These are phyloP conservation scores for Hepsetus odoe DNA, from an alignment of 2,113 vertebrate genomes.

Conservation along the genomic window DNA sequence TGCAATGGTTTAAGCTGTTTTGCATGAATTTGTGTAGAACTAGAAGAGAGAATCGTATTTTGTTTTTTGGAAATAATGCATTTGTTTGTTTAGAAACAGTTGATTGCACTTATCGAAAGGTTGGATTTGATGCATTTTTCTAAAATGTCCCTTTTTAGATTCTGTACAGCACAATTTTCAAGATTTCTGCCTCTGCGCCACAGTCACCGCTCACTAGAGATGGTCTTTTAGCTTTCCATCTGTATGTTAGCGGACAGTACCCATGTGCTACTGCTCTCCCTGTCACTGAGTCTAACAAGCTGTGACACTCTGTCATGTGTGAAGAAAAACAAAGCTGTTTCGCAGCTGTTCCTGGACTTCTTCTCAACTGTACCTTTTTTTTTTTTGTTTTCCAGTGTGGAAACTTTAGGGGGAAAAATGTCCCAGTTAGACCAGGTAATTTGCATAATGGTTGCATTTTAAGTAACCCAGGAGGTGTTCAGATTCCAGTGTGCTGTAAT, in stretches of 20 bases:
- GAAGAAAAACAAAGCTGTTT: constrained; percentile 55
- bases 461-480: constrained; percentile 32
- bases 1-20: neutral
- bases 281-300: constrained; percentile 47
- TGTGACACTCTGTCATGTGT: constrained; percentile 47
- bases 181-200: constrained; percentile 6
- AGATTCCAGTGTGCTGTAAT: constrained; percentile 5
- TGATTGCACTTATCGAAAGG: too few relatives aligned
- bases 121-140: neutral
- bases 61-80: too few relatives aligned
- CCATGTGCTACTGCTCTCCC: constrained; percentile 44
- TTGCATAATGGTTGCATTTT: constrained; percentile 38
- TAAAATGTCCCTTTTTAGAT: neutral
- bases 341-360: constrained; percentile 43
- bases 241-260: constrained; percentile 33
- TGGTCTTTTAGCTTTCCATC: constrained; percentile 43
- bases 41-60: neutral
- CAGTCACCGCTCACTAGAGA: constrained; percentile 39
- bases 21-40: neutral
- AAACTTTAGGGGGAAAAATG: constrained; percentile 51
- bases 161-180: neutral
- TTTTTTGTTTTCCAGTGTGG: constrained; percentile 49
- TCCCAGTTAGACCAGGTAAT: constrained; percentile 28
- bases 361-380: constrained; percentile 31
- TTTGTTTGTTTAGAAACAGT: neutral